Evolutionary conservation across 2,113 vertebrate species (phyloP), one percentile per base, ranked within the genome.

Genomic region (Hippocampus guttulatus): DNA sequence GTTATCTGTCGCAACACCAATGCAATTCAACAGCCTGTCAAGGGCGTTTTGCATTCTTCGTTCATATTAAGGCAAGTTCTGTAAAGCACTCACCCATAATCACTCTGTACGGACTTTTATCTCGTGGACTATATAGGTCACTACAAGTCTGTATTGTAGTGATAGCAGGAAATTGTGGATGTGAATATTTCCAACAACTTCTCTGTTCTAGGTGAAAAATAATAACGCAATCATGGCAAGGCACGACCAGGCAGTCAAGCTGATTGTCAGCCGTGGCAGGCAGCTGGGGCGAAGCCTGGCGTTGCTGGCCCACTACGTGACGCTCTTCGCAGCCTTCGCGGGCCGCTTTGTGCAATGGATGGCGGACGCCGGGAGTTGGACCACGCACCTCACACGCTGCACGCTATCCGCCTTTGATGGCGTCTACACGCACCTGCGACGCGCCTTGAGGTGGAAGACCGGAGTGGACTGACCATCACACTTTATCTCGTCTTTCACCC

Each of bases 211-310:
- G 58, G 58, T 33, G 61, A 20, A 25, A 25, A 47, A 52, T 64
- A 2, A 40, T 57, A 66, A 1, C 33, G 11, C 61, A 62, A 84
- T 10, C 6, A 92, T 90, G 90, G 79, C 70, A 18, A 72, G 72
- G 10, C 81, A 82, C 23, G 85, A 91, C 45, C 81, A 82, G 41
- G 87, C 83, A 70, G 82, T 92, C 47, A 89, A 86, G 5, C 30
- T 87, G 63, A 75, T 93, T 25, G 68, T 92, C 43, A 90, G 85
- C 70, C 81, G 84, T 0, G 78, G 86, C 62, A 87, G 80, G 74
- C 89, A 90, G 81, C 75, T 93, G 60, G 89, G 84, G 8, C 85
- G 88, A 70, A 92, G 88, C 54, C 71, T 93, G 27, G 58, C 91
- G 69, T 75, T 92, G 73, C 81, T 93, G 40, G 87, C 78, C 4